phyloP scores from a whole-genome alignment of 2,888 invertebrate genomes.

The Dasysyrphus tricinctus region DNA sequence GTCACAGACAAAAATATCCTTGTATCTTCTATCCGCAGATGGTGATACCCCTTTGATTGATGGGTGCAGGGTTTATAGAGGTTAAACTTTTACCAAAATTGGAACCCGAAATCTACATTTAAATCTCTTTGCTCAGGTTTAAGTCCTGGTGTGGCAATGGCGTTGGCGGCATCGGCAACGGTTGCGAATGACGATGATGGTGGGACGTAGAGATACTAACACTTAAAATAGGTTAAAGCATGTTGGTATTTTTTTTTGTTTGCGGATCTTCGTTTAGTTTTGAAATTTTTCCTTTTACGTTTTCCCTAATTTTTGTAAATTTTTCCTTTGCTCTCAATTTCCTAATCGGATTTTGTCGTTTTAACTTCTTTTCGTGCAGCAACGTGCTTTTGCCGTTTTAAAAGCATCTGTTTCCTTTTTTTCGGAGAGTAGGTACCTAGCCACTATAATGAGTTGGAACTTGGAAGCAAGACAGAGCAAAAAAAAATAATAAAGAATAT shows the following conservation, averaged over 20 bases:
- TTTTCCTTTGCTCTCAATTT: conserved; percentile 58
- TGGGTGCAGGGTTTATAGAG: conserved; percentile 59
- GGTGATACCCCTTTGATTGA: conserved; percentile 73
- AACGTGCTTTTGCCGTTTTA: conserved; percentile 3
- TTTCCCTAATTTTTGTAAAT: conserved; percentile 61
- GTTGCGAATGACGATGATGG: not conserved
- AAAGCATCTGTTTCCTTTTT: conserved; percentile 66
- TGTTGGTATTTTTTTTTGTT: not conserved
- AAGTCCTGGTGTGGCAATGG: not conserved
- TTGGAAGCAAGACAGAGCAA: conserved; percentile 28
- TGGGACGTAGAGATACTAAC: not conserved
- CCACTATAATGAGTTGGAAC: conserved; percentile 64
- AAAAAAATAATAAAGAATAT: conserved; percentile 30
- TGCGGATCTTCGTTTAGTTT: not conserved
- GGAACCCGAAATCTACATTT: conserved; percentile 53
- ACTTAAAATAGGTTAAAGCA: conserved; percentile 34
- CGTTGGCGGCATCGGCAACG: not conserved
- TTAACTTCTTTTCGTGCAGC: conserved; percentile 49
- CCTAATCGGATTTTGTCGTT: conserved; percentile 69
- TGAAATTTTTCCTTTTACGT: not conserved
- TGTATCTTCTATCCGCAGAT: conserved; percentile 71
- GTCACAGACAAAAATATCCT: conserved; percentile 68
- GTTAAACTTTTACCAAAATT: conserved; percentile 58
- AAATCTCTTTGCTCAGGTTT: conserved; percentile 53
- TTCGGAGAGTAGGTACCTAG: not conserved